A percentile compares a stretch with the other conserved stretches of the same genome.
phyloP scores from a whole-genome alignment of 2,797 vertebrate genomes.

The Chrysolophus pictus region DNA sequence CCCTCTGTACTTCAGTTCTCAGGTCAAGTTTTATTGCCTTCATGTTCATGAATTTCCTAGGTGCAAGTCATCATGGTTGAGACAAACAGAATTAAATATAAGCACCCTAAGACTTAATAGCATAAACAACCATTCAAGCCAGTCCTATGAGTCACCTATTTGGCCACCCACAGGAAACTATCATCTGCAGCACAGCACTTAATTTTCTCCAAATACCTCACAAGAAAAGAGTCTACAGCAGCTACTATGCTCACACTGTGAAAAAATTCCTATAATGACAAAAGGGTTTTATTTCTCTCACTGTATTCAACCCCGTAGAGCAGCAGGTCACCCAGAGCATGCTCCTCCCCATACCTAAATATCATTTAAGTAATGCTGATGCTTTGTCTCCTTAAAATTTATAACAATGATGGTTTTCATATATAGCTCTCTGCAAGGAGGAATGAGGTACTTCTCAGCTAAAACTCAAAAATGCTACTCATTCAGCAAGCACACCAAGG shows the following conservation, averaged over 20 bases:
- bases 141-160: not conserved
- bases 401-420: not conserved
- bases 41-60: not conserved
- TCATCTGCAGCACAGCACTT: not conserved
- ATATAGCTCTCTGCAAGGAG: not conserved
- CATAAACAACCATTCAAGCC: not conserved
- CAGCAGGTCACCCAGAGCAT: not conserved
- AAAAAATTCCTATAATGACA: rapidly evolving
- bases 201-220: not conserved
- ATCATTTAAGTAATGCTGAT: not conserved
- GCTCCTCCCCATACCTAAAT: not conserved
- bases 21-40: not conserved
- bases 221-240: not conserved
- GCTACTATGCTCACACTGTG: not conserved
- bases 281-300: not conserved
- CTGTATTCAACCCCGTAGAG: not conserved
- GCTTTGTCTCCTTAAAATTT: not conserved
- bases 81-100: not conserved
- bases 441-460: not conserved
- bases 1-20: not conserved
- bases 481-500: not conserved
- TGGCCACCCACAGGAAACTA: slow-evolving; percentile 7
- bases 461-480: not conserved
- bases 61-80: not conserved
- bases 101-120: slow-evolving; percentile 1